Conservation (phyloP, 2,888 invertebrate species). For the Neoascia interrupta region DNA sequence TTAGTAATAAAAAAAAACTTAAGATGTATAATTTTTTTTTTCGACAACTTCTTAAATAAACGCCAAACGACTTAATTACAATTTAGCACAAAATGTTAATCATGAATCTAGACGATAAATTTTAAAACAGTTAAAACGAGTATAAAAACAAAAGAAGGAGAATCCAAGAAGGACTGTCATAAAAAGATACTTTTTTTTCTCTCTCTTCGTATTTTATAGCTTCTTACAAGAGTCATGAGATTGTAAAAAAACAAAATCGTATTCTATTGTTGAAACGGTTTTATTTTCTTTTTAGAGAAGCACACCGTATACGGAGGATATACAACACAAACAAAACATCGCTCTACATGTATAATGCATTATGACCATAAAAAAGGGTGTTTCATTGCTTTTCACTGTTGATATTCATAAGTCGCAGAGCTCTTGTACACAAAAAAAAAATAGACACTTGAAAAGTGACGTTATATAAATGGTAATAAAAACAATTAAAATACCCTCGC, state of each 20-base stretch:
- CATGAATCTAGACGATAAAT: constrained; percentile 55
- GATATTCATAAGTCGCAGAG: background rate
- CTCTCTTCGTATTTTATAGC: constrained; percentile 57
- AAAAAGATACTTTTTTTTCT: constrained; percentile 46
- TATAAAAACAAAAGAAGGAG: background rate
- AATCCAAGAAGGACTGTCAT: constrained; percentile 29
- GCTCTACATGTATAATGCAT: constrained; percentile 58
- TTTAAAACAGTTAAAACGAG: constrained; percentile 21
- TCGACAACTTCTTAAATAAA: no score
- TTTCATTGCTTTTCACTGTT: constrained; percentile 20
- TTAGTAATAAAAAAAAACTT: background rate
- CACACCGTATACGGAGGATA: constrained; percentile 12
- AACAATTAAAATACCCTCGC: constrained; percentile 35
- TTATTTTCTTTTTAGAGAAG: background rate
- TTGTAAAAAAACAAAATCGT: constrained; percentile 55
- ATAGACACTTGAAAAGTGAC: background rate
- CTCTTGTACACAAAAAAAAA: background rate
- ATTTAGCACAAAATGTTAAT: constrained; percentile 59
- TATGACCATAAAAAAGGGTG: constrained; percentile 46
- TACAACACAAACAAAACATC: constrained; percentile 26
- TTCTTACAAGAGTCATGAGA: constrained; percentile 32
- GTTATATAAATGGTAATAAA: constrained; percentile 30
- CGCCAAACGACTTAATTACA: constrained; percentile 48
- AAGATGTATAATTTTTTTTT: constrained; percentile 4
- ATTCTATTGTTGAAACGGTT: background rate